These are phyloP conservation scores for Cyprinella venusta DNA, from an alignment of 2,797 vertebrate species.

Conservation along the genomic window DNA sequence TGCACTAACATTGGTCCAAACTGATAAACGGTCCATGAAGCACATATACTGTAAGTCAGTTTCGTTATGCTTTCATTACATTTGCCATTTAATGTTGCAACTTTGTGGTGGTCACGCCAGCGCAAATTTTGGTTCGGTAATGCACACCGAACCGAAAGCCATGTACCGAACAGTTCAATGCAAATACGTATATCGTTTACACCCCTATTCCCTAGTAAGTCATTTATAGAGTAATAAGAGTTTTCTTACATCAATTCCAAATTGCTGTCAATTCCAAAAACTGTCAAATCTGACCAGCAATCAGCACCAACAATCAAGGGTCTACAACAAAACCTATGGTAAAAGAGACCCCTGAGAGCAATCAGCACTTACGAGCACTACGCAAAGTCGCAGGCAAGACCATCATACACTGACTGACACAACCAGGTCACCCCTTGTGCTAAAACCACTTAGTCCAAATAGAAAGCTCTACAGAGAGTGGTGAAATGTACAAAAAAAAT, in stretches of 20 bases:
- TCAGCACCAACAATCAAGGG: background rate
- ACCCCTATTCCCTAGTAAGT: background rate
- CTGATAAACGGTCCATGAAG: no score
- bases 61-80: no score
- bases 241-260: background rate
- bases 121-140: no score
- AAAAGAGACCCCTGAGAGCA: background rate
- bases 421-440: background rate
- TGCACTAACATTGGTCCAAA: no score
- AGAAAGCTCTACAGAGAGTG: background rate
- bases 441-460: conserved; percentile 7
- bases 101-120: no score
- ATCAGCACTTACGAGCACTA: background rate
- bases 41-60: no score
- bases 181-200: no score
- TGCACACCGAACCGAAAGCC: no score
- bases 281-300: background rate
- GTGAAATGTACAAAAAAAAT: background rate
- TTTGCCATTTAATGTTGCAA: no score
- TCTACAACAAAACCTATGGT: background rate
- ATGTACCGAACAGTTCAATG: no score
- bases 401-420: conserved; percentile 21
- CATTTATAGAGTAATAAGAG: background rate
- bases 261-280: no score
- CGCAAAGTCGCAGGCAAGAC: background rate